Evolutionary conservation across 2,888 invertebrate species (phyloP).

Genomic region (Venusia cambrica): DNA sequence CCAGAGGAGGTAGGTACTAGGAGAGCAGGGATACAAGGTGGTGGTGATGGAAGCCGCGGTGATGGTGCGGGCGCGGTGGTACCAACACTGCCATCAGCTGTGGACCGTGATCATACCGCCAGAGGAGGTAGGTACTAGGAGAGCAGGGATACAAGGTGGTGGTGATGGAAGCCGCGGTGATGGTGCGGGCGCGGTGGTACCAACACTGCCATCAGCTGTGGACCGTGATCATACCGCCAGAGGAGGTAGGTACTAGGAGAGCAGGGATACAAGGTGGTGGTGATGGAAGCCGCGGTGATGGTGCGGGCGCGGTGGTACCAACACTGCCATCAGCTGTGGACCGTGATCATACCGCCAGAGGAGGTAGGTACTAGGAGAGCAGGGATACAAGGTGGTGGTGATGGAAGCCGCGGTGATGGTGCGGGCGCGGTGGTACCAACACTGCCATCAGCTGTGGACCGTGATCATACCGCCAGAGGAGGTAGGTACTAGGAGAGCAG

Average conservation of each 20-base stretch:
- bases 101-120: conserved; percentile 95
- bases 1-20: conserved; percentile 88
- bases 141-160: conserved; percentile 86
- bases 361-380: too few species aligned
- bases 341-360: conserved; percentile 89
- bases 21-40: too few species aligned
- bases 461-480: conserved; percentile 92
- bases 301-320: conserved; percentile 93
- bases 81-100: conserved; percentile 91
- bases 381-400: conserved; percentile 87
- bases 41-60: conserved; percentile 97
- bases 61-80: conserved; percentile 94
- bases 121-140: conserved; percentile 88
- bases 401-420: conserved; percentile 97
- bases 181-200: conserved; percentile 95
- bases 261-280: conserved; percentile 86
- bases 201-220: conserved; percentile 94
- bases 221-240: conserved; percentile 91
- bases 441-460: conserved; percentile 97
- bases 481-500: too few species aligned
- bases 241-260: conserved; percentile 90
- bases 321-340: conserved; percentile 96
- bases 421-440: conserved; percentile 91
- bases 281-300: conserved; percentile 96
- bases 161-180: conserved; percentile 95